A percentile compares a stretch with the other conserved stretches of the same genome.
Conservation (phyloP, 1,140 invertebrate genomes). For the Bactericera cockerelli region DNA sequence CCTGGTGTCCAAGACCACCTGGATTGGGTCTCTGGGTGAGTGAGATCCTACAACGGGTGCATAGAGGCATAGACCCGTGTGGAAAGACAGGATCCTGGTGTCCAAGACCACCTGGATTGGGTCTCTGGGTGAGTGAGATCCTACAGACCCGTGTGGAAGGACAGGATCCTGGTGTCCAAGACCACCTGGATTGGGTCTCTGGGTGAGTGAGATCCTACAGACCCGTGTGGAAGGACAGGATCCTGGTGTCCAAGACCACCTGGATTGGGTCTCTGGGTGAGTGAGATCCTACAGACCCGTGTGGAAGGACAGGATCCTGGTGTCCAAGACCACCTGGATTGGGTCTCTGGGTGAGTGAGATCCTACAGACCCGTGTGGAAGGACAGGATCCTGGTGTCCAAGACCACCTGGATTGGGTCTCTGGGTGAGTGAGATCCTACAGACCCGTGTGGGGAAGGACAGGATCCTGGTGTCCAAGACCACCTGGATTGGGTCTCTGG, state of each 20-base stretch:
- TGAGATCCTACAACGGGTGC: constrained; percentile 77
- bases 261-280: constrained; percentile 74
- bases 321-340: constrained; percentile 89
- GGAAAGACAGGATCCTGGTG: constrained; percentile 72
- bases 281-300: constrained; percentile 61
- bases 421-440: constrained; percentile 45
- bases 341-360: constrained; percentile 51
- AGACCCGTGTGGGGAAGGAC: constrained; percentile 82
- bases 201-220: constrained; percentile 40
- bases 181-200: constrained; percentile 88
- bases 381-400: constrained; percentile 71
- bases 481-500: constrained; percentile 85
- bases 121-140: constrained; percentile 43
- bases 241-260: constrained; percentile 81
- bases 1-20: constrained; percentile 83
- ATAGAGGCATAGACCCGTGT: constrained; percentile 84
- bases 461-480: constrained; percentile 79
- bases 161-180: constrained; percentile 76
- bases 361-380: constrained; percentile 84
- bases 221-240: constrained; percentile 80
- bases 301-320: constrained; percentile 73
- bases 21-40: constrained; percentile 67
- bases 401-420: constrained; percentile 88
- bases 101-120: constrained; percentile 93
- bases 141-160: constrained; percentile 80